Base-by-base conservation (phyloP, 2,113 vertebrate species). In the Grantiella picta region DNA sequence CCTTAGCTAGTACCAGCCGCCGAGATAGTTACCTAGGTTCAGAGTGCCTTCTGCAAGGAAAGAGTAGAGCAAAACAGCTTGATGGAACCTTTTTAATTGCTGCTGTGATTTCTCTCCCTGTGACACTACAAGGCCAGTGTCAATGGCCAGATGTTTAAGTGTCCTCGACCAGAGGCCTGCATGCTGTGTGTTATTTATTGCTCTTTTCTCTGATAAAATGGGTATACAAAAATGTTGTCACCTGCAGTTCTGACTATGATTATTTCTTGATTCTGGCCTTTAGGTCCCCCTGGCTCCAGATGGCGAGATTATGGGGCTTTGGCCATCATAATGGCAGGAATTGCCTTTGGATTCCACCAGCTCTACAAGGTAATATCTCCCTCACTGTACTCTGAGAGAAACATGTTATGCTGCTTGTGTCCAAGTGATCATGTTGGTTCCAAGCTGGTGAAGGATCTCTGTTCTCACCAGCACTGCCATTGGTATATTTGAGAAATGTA, bases 231-330 rank as follows among this genome's bases (percentile, higher is more conserved):
- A 84, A 38, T 28, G 21, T 24, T 50, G 19, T 22, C 31, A 20
- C 13, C 31, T 70, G 29, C 18, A 57, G 20, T 75, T 94, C 84
- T 95, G 45, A 92, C 89, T 53, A 14, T 47, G 33, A 15, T 29
- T 44, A 22, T 93, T 63, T 92, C 59, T 90, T 44, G 38, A 36
- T 80, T 95, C 77, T 71, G 19, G 20, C 79, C 8, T 19, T 57
- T 79, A 99, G 99, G 95, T 97, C 96, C 98, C 22, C 92, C 97
- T 35, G 97, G 98, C 66, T 99, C 99, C 97, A 98, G 99, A 97
- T 99, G 99, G 99, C 98, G 99, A 97, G 98, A 99, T 94, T 99
- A 99, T 11, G 98, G 99, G 23, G 99, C 99, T 87, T 97, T 99
- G 95, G 98, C 99, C 24, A 97, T 99, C 97, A 98, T 99, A 89